A percentile compares a stretch with the other conserved stretches of the same genome.
Conservation (phyloP, 1,140 invertebrate species). For the Physella acuta region DNA sequence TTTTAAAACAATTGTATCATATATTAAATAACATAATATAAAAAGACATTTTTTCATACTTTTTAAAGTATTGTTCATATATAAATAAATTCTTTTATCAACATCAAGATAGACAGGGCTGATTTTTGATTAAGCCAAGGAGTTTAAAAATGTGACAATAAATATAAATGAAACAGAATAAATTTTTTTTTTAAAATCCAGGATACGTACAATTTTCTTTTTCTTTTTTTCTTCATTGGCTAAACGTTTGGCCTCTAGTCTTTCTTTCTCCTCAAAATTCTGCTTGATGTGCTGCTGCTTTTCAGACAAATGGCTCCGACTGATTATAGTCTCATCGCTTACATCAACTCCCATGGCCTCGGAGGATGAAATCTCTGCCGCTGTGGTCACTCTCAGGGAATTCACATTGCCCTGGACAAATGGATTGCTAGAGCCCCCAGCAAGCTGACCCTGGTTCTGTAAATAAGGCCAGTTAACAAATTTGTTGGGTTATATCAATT, state of each 20-base stretch:
- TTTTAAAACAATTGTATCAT: too few species aligned
- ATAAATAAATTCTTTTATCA: too few species aligned
- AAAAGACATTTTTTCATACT: too few species aligned
- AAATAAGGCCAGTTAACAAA: too few species aligned
- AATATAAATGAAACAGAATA: too few species aligned
- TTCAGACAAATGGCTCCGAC: constrained; percentile 22
- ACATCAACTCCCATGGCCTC: constrained; percentile 10
- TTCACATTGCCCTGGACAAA: constrained; percentile 16
- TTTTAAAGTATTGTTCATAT: too few species aligned
- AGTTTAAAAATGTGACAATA: too few species aligned
- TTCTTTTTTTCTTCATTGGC: constrained; percentile 20
- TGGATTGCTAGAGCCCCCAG: constrained; percentile 13
- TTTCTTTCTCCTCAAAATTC: constrained; percentile 22
- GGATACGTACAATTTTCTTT: constrained; percentile 19
- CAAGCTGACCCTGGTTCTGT: neutral
- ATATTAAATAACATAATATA: too few species aligned
- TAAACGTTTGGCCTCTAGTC: constrained; percentile 10
- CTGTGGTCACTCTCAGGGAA: neutral
- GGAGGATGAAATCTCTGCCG: neutral
- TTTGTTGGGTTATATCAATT: too few species aligned
- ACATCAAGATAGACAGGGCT: too few species aligned
- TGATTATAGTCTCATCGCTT: constrained; percentile 6
- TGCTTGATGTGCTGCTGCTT: constrained; percentile 25
- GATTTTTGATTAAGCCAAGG: too few species aligned
- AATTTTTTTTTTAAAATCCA: too few species aligned